These are phyloP conservation scores for Dipodomys ordii DNA, from an alignment of 2,113 vertebrate species.

Conservation along the genomic window DNA sequence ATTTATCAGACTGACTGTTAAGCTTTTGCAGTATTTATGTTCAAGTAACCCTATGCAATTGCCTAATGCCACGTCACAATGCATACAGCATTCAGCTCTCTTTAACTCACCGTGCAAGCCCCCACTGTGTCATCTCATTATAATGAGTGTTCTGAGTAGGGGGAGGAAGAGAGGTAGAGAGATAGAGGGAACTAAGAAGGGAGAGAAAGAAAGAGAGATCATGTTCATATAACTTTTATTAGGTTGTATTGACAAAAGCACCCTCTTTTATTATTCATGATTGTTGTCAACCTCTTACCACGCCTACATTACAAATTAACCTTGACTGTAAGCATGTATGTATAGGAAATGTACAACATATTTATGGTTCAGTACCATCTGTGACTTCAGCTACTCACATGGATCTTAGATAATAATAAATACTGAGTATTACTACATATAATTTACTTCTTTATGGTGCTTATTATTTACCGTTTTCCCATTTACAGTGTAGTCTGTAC, in stretches of 20 bases:
- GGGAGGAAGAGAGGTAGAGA: too few relatives aligned
- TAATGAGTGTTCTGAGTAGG: too few relatives aligned
- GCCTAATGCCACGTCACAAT: too few relatives aligned
- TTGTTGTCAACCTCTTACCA: background rate
- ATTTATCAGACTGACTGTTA: too few relatives aligned
- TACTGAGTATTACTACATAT: background rate
- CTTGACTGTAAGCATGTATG: background rate
- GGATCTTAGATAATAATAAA: background rate
- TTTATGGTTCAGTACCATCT: background rate
- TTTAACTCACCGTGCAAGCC: too few relatives aligned
- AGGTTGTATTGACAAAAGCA: background rate
- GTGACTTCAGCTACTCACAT: background rate
- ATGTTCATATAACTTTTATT: background rate
- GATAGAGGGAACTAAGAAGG: too few relatives aligned
- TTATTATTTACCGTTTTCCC: background rate
- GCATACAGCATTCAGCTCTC: too few relatives aligned
- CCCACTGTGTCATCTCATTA: too few relatives aligned
- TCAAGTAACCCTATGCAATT: too few relatives aligned
- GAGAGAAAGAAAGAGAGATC: too few relatives aligned
- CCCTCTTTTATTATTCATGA: background rate
- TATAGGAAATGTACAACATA: background rate
- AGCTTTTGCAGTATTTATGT: too few relatives aligned
- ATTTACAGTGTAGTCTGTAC: background rate
- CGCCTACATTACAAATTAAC: background rate
- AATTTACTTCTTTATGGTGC: background rate